A percentile compares a stretch with the other conserved stretches of the same genome.
Conservation (phyloP, 2,888 invertebrate species). For the Troides aeacus region DNA sequence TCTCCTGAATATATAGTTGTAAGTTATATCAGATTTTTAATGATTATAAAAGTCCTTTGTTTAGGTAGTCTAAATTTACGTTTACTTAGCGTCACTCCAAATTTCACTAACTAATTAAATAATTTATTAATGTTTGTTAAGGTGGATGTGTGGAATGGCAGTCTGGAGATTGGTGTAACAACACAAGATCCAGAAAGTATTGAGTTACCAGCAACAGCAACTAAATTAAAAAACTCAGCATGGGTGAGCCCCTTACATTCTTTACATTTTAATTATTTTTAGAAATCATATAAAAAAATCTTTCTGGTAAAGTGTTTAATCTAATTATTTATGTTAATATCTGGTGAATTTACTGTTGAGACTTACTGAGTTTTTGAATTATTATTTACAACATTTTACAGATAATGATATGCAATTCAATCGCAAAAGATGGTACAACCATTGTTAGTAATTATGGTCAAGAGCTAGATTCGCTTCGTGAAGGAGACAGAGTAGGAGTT, state of each 20-base stretch:
- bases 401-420: constrained; percentile 93
- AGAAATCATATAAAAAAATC: neutral
- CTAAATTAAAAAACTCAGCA: constrained; percentile 88
- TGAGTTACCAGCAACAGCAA: constrained; percentile 92
- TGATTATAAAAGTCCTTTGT: no score
- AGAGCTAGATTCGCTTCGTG: constrained; percentile 89
- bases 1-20: no score
- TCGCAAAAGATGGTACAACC: constrained; percentile 91
- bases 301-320: neutral
- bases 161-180: constrained; percentile 95
- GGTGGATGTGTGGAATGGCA: constrained; percentile 96
- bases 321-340: no score
- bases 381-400: constrained; percentile 43
- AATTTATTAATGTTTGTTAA: constrained; percentile 45
- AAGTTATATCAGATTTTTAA: no score
- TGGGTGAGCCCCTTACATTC: constrained; percentile 81
- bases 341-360: no score
- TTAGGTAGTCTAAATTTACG: no score
- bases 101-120: neutral
- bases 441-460: constrained; percentile 91
- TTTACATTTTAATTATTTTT: neutral
- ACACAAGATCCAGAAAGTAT: constrained; percentile 92
- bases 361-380: neutral
- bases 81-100: no score
- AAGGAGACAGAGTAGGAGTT: constrained; percentile 91